phyloP scores from a whole-genome alignment of 92 coral and sea anemone species.

The Epizoanthus rinbou region DNA sequence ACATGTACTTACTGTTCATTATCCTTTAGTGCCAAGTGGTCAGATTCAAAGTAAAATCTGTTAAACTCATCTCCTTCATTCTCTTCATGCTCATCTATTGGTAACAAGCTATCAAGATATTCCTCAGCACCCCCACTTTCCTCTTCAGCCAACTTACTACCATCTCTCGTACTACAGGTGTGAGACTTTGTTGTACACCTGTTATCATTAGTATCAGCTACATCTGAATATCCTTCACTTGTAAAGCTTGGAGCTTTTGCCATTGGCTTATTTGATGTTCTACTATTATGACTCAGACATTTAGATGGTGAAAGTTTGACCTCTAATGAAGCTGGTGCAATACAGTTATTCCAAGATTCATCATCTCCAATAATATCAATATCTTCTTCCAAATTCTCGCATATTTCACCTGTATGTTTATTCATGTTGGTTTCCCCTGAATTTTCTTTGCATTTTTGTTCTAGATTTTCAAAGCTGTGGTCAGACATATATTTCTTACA shows the following conservation, averaged over 20 bases:
- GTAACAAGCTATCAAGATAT: neutral
- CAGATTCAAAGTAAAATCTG: slow-evolving; percentile 94
- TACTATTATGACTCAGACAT: neutral
- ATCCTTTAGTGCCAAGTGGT: slow-evolving; percentile 86
- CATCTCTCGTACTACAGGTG: neutral
- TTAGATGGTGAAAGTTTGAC: neutral
- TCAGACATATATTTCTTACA: neutral
- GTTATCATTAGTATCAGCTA: neutral
- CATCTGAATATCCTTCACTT: neutral
- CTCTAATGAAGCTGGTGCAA: neutral
- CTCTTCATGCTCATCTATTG: slow-evolving; percentile 64
- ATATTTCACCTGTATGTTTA: neutral
- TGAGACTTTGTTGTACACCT: neutral
- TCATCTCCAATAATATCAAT: slow-evolving; percentile 19
- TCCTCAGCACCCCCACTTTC: neutral
- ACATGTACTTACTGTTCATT: slow-evolving; percentile 86
- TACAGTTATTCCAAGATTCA: neutral
- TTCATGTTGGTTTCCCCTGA: neutral
- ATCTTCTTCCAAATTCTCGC: neutral
- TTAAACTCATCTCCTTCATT: slow-evolving; percentile 62
- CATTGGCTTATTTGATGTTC: neutral
- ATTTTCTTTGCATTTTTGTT: neutral
- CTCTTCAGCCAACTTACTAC: neutral
- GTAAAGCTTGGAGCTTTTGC: neutral
- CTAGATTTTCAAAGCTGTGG: neutral